A percentile compares a stretch with the other conserved stretches of the same genome.
Evolutionary conservation across 2,797 vertebrate genomes (phyloP).

Genomic region (Enoplosus armatus): DNA sequence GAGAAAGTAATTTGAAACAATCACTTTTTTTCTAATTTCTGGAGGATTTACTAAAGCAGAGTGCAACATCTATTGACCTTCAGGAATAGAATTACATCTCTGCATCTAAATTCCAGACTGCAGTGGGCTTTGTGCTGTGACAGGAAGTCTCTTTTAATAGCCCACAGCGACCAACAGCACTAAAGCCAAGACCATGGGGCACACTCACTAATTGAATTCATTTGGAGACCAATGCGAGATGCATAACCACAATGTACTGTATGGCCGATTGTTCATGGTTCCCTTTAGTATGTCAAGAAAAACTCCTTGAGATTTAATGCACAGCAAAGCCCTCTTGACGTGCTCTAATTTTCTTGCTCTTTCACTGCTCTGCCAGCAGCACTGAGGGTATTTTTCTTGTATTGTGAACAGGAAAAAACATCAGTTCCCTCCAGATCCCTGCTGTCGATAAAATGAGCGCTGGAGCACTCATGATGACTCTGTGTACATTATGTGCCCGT

Average conservation of each 20-base stretch:
- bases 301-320: conserved; percentile 30
- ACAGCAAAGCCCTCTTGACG: conserved; percentile 10
- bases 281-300: conserved; percentile 18
- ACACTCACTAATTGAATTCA: conserved; percentile 58
- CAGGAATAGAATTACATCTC: too few species aligned
- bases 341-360: conserved; percentile 14
- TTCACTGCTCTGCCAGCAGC: conserved; percentile 18
- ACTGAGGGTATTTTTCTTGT: conserved; percentile 21
- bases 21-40: conserved; percentile 27
- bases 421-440: conserved; percentile 52
- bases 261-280: conserved; percentile 43
- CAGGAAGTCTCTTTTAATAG: conserved; percentile 39
- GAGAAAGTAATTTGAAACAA: conserved; percentile 27
- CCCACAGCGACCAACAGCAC: conserved; percentile 29
- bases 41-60: too few species aligned
- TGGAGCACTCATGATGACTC: conserved; percentile 9
- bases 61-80: too few species aligned
- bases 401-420: conserved; percentile 48
- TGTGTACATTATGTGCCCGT: conserved; percentile 22
- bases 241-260: conserved; percentile 29
- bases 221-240: conserved; percentile 38
- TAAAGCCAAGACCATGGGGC: conserved; percentile 28
- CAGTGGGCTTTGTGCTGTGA: conserved; percentile 17
- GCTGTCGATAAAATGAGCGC: conserved; percentile 50
- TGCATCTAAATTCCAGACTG: conserved; percentile 37